A percentile compares a stretch with the other conserved stretches of the same genome.
Evolutionary conservation across 2,797 vertebrate genomes (phyloP).

Genomic region (Mergus octosetaceus): DNA sequence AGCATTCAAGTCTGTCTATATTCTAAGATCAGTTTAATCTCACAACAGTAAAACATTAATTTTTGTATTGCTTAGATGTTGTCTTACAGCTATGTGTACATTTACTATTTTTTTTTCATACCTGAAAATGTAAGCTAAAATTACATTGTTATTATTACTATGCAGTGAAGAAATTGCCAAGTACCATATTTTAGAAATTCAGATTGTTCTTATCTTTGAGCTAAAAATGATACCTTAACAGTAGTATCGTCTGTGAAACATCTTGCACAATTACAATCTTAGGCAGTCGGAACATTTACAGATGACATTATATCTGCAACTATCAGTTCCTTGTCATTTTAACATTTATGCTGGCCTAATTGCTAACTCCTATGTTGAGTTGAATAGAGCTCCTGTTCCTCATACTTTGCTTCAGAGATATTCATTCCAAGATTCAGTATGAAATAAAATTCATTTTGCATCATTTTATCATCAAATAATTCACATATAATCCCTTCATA

Average conservation of each 20-base stretch:
- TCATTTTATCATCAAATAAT: background rate
- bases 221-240: background rate
- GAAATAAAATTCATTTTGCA: background rate
- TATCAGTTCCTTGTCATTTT: background rate
- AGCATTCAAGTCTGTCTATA: background rate
- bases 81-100: background rate
- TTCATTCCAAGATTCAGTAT: background rate
- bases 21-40: background rate
- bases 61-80: background rate
- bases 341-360: background rate
- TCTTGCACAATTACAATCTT: background rate
- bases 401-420: background rate
- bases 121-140: background rate
- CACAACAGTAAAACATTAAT: background rate
- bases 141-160: background rate
- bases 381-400: background rate
- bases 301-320: background rate
- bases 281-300: background rate
- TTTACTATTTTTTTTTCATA: background rate
- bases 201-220: background rate
- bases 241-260: background rate
- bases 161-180: background rate
- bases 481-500: background rate
- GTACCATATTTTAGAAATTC: background rate
- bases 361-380: background rate